phyloP scores from a whole-genome alignment of 2,113 vertebrate species.

The Thymallus thymallus region DNA sequence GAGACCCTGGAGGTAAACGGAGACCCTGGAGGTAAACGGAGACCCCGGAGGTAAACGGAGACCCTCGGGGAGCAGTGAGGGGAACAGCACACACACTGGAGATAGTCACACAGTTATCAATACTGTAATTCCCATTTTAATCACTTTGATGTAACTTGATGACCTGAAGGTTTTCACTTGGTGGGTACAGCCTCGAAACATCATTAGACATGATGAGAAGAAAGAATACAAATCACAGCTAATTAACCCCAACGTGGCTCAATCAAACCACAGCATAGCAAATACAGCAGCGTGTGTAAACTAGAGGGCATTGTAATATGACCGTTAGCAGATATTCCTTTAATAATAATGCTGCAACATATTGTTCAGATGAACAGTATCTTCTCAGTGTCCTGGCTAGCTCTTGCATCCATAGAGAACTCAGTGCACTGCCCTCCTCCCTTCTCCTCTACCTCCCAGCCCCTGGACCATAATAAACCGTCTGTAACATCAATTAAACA shows the following conservation, averaged over 20 bases:
- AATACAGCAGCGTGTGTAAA: background rate
- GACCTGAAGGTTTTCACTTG: background rate
- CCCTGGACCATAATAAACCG: slow-evolving; percentile 51
- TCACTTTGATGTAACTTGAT: background rate
- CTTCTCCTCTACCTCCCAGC: background rate
- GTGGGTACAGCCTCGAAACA: background rate
- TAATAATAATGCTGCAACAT: background rate
- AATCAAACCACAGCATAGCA: background rate
- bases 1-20: too few relatives aligned
- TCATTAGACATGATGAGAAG: background rate
- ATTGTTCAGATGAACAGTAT: background rate
- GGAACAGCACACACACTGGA: slow-evolving; percentile 26
- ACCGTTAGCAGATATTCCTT: too few relatives aligned
- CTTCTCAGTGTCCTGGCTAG: background rate
- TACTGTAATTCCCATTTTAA: background rate
- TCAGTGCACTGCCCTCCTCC: background rate
- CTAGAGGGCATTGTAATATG: background rate
- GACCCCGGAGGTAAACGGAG: slow-evolving; percentile 89
- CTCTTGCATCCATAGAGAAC: background rate
- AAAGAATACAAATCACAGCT: too few relatives aligned
- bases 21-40: too few relatives aligned
- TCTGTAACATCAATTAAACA: slow-evolving; percentile 55
- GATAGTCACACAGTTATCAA: slow-evolving; percentile 36
- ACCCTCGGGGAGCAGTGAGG: slow-evolving; percentile 77
- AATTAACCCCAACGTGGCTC: background rate